Evolutionary conservation across 1,140 invertebrate genomes (phyloP).

Genomic region (Diprion similis): DNA sequence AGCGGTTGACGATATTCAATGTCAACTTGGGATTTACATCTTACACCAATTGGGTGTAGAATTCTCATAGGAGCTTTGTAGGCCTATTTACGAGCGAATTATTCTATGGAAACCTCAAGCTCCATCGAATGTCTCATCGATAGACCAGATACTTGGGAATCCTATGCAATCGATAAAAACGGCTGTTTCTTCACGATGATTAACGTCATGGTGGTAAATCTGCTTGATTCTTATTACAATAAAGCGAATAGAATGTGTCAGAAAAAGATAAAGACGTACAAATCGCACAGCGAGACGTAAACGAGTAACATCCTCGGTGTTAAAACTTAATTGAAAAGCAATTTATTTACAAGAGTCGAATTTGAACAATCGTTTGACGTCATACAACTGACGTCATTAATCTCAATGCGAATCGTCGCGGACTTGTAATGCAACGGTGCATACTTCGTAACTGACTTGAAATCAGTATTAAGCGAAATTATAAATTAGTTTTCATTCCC

Average conservation of each 20-base stretch:
- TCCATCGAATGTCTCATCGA: neutral
- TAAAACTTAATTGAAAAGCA: neutral
- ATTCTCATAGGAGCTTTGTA: neutral
- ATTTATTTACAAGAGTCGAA: conserved; percentile 3
- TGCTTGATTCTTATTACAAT: too few relatives aligned
- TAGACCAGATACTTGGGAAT: neutral
- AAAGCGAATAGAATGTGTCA: neutral
- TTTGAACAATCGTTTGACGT: neutral
- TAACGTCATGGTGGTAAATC: too few relatives aligned
- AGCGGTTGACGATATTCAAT: neutral
- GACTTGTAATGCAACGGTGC: too few relatives aligned
- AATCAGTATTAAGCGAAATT: too few relatives aligned
- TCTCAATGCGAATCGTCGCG: neutral
- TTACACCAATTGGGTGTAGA: neutral
- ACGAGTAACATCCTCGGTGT: neutral
- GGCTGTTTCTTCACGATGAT: neutral
- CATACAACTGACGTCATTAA: conserved; percentile 1
- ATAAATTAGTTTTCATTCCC: too few relatives aligned
- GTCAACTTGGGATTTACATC: neutral
- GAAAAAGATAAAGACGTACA: neutral
- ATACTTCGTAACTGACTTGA: too few relatives aligned
- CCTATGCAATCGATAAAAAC: neutral
- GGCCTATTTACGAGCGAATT: neutral
- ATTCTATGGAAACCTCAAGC: neutral
- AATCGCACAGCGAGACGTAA: neutral